Evolutionary conservation across 2,113 vertebrate genomes (phyloP), one percentile per base, ranked within the genome.

Genomic region (Corythornis cristatus): DNA sequence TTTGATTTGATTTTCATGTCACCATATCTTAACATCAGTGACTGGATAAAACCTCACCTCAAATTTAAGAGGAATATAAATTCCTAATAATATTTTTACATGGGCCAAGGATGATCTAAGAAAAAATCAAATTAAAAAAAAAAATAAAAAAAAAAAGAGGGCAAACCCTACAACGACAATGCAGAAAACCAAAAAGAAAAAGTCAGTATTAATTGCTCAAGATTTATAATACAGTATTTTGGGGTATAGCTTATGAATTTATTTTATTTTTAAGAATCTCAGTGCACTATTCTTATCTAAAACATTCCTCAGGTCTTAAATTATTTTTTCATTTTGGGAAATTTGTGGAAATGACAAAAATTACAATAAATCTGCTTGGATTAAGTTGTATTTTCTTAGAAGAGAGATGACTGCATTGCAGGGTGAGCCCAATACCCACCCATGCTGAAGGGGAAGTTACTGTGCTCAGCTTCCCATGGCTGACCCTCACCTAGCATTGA

Each of bases 141-240:
- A 33, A 33, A 33, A 33, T 33, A 5, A 12, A 20, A 9, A 37
- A 37, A 15, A 46, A 46, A 46, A 46, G 4, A 46, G 12, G 7
- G 21, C 14, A 43, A 31, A 3, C 0, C 4, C 8, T 33, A 50
- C 1, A 21, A 68, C 5, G 26, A 23, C 29, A 51, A 48, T 7
- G 1, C 31, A 61, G n/a, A 84, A 92, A 66, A 1, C 3, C 54
- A 16, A 74, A 71, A 58, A 58, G 3, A 86, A 82, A 70, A 67
- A 48, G 12, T 48, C 15, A 23, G 28, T 31, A 70, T 45, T 17
- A 57, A 26, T 54, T 54, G 54, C 9, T 71, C 35, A 67, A 0
- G 0, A 3, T 71, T 61, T 71, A 54, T 26, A 22, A 62, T 11
- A 16, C 3, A 3, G 46, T 31, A 15, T 14, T 83, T 77, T 6